Conservation (phyloP, 2,113 vertebrate genomes). For the Phoenicopterus ruber region DNA sequence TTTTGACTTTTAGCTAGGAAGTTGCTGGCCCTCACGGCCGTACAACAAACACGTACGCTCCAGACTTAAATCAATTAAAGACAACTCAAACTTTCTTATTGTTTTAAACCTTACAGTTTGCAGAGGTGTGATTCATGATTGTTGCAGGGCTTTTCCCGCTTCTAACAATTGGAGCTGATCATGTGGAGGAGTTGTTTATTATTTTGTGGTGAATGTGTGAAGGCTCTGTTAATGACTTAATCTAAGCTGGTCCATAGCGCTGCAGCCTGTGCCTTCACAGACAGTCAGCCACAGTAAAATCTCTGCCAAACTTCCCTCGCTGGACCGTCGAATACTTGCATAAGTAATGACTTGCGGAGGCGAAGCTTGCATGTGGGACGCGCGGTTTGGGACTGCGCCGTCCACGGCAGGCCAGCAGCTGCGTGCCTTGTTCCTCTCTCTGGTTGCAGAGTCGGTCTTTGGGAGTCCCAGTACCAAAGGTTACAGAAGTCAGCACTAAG, state of each 20-base stretch:
- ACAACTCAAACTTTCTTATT: not conserved
- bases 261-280: not conserved
- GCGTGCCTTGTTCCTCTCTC: not conserved
- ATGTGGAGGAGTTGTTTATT: not conserved
- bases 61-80: not conserved
- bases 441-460: not conserved
- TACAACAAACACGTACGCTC: fast-evolving
- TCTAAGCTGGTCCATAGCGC: not conserved
- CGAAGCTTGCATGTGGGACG: not conserved
- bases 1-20: not conserved
- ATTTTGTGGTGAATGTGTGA: not conserved
- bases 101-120: not conserved
- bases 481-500: not conserved
- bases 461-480: not conserved
- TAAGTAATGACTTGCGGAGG: not conserved
- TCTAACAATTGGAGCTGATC: not conserved
- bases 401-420: not conserved
- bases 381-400: fast-evolving
- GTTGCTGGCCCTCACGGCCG: not conserved
- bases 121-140: not conserved
- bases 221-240: not conserved
- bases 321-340: not conserved
- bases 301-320: not conserved
- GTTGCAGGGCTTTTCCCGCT: not conserved
- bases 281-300: not conserved